Base-by-base conservation (phyloP, 2,888 invertebrate species). In the Chirona hameri region DNA sequence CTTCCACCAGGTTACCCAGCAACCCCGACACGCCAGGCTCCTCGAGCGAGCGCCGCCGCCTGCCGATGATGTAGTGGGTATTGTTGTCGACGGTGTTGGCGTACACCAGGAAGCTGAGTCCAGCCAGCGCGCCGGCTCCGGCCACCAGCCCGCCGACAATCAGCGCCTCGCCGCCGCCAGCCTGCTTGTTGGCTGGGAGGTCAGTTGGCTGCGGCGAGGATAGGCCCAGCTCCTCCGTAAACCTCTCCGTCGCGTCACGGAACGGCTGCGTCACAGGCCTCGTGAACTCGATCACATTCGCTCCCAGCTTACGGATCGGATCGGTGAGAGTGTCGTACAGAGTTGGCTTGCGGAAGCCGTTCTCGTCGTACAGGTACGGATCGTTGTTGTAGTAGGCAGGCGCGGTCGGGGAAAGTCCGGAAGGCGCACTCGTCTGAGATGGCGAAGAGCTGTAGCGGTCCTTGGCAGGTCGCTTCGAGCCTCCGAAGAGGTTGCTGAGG, bases 31-130 rank as follows among this genome's bases (percentile, higher is more conserved):
- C 79, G 27, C 27, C 52, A 7, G n/a, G 14, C 24, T 48, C 46
- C n/a, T 7, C 27, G 27, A 52, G 52, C 79, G 52, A 52, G n/a
- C 79, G 79, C 27, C 52, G n/a, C 27, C 79, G n/a, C 15, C 79
- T 5, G n/a, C 79, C 79, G 29, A 80, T 80, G 79, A 80, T 80
- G 79, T 80, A 80, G 52, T 80, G 79, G 12, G 79, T 80, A 27
- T 27, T 27, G 79, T 80, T 80, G 79, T 48, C 27, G 12, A 80
- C 79, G 4, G 79, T 80, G 79, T 80, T 80, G 79, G 52, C 48
- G 52, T 80, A 80, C 27, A 80, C 52, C 52, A 52, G 27, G 52
- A 52, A 3, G 48, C 79, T 29, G 27, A 80, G 52, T 7, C 79
- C 79, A 5, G 79, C 79, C 52, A 80, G 52, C 48, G 52, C 79